phyloP scores from a whole-genome alignment of 2,113 vertebrate genomes.

The Gasterosteus nipponicus region DNA sequence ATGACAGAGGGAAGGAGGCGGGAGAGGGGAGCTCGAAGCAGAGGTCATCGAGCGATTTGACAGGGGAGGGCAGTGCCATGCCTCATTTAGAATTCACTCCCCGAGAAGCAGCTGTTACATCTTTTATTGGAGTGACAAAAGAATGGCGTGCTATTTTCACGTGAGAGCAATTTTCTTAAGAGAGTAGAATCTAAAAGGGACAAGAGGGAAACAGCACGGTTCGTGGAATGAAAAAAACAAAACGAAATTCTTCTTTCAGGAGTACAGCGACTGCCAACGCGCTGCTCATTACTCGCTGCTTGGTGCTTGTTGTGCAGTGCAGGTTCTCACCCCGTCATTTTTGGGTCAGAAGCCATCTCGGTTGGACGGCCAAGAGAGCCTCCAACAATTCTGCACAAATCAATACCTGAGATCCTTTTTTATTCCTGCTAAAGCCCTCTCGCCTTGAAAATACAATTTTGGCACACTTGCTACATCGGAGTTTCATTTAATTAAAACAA shows the following conservation, averaged over 20 bases:
- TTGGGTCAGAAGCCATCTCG: slow-evolving; percentile 63
- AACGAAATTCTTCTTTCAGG: slow-evolving; percentile 34
- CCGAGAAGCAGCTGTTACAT: slow-evolving; percentile 79
- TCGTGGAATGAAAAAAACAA: slow-evolving; percentile 21
- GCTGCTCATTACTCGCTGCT: slow-evolving; percentile 52
- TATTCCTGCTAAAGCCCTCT: slow-evolving; percentile 29
- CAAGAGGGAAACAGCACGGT: slow-evolving; percentile 38
- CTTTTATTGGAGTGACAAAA: slow-evolving; percentile 78
- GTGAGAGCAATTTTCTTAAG: slow-evolving; percentile 63
- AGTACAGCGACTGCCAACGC: slow-evolving; percentile 38
- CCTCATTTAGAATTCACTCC: slow-evolving; percentile 79
- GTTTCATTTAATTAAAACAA: slow-evolving; percentile 66
- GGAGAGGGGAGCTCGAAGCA: slow-evolving; percentile 47
- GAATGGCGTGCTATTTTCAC: slow-evolving; percentile 66
- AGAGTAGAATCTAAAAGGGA: slow-evolving; percentile 57
- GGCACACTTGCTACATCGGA: slow-evolving; percentile 47
- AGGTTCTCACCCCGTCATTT: slow-evolving; percentile 58
- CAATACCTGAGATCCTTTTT: slow-evolving; percentile 55
- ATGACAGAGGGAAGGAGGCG: slow-evolving; percentile 53
- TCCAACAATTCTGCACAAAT: slow-evolving; percentile 62
- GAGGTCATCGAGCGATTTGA: slow-evolving; percentile 74
- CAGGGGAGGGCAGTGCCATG: slow-evolving; percentile 70
- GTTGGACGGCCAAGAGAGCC: slow-evolving; percentile 51
- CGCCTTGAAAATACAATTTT: slow-evolving; percentile 47
- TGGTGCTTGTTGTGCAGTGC: slow-evolving; percentile 25